These are phyloP conservation scores for Boloria euphrosyne DNA, from an alignment of 2,888 invertebrate genomes.

Conservation along the genomic window DNA sequence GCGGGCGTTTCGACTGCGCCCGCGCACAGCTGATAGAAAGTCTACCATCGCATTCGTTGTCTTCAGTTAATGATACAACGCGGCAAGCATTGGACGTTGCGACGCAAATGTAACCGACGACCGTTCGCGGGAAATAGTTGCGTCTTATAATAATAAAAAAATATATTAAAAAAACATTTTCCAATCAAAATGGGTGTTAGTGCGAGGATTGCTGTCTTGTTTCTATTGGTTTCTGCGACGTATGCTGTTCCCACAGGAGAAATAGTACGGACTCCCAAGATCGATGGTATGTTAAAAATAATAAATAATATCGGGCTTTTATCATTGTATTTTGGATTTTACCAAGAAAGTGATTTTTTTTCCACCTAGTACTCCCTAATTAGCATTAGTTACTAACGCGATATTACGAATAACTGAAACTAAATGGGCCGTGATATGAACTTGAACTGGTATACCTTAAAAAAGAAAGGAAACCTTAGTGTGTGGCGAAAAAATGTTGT, in stretches of 20 bases:
- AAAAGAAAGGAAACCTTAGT: conserved; percentile 35
- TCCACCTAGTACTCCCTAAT: conserved; percentile 13
- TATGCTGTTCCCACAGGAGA: conserved; percentile 67
- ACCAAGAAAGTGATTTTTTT: neutral
- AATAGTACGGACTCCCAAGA: conserved; percentile 53
- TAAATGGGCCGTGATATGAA: conserved; percentile 34
- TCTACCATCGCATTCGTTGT: conserved; percentile 50
- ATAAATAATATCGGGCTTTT: neutral
- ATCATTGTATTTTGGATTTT: neutral
- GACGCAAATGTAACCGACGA: conserved; percentile 78
- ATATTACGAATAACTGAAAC: conserved; percentile 28
- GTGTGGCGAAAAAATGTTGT: conserved; percentile 48
- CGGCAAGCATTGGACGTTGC: conserved; percentile 57
- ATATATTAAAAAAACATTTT: conserved; percentile 36
- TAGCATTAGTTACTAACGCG: conserved; percentile 23
- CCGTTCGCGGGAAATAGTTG: conserved; percentile 76
- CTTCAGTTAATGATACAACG: conserved; percentile 68
- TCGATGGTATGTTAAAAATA: conserved; percentile 58
- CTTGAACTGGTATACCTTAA: conserved; percentile 33
- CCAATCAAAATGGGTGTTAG: conserved; percentile 71
- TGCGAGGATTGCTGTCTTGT: conserved; percentile 68
- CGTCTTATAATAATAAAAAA: conserved; percentile 57
- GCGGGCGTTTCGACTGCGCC: conserved; percentile 52
- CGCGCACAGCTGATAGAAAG: conserved; percentile 77
- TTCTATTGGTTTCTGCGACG: conserved; percentile 66